Evolutionary conservation across 1,140 invertebrate species (phyloP).

Genomic region (Polypedilum vanderplanki): DNA sequence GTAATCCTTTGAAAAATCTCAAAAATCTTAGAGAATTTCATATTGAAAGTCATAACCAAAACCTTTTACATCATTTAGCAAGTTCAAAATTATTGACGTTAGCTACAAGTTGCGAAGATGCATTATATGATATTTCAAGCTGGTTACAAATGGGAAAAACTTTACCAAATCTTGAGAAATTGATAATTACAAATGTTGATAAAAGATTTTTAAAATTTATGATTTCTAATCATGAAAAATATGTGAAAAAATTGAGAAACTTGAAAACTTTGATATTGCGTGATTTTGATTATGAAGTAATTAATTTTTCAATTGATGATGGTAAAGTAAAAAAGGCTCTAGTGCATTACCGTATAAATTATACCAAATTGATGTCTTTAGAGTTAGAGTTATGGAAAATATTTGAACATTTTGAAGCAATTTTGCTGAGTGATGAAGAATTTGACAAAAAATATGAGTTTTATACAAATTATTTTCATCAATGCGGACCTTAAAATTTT

Average conservation of each 20-base stretch:
- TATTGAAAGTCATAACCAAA: not conserved
- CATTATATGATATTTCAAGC: not conserved
- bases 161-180: not conserved
- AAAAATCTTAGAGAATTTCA: not conserved
- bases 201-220: constrained; percentile 9
- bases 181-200: not conserved
- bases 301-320: not conserved
- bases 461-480: not conserved
- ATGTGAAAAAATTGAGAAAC: not conserved
- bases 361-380: not conserved
- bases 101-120: not conserved
- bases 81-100: not conserved
- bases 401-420: not conserved
- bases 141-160: not conserved
- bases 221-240: not conserved
- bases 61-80: not conserved
- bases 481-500: not conserved
- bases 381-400: not conserved
- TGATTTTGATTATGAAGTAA: not conserved
- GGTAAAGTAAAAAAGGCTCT: not conserved
- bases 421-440: not conserved
- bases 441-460: not conserved
- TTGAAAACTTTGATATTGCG: not conserved
- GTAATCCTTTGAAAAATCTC: not conserved
- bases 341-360: not conserved